Conservation (phyloP, 2,113 vertebrate genomes). For the Datnioides undecimradiatus region DNA sequence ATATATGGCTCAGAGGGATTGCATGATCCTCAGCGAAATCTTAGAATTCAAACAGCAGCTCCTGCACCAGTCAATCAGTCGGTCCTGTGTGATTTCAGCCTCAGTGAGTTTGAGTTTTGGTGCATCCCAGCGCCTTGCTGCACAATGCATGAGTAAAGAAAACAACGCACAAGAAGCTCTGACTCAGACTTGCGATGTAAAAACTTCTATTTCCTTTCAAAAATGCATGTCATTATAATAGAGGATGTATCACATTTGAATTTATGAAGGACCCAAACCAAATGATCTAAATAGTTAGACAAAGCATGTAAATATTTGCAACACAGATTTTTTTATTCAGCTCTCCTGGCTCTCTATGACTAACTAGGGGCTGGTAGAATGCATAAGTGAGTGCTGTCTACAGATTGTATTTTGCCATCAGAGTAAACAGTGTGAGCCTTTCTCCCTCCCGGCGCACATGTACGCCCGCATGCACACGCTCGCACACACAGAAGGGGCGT, state of each 20-base stretch:
- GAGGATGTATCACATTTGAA: constrained; percentile 15
- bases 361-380: constrained; percentile 56
- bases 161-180: constrained; percentile 37
- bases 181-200: constrained; percentile 1
- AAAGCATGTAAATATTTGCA: constrained; percentile 60
- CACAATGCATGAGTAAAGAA: constrained; percentile 48
- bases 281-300: constrained; percentile 49
- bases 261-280: constrained; percentile 13
- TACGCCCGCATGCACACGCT: not conserved
- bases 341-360: constrained; percentile 44
- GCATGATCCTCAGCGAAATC: constrained; percentile 42
- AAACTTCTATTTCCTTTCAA: constrained; percentile 18
- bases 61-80: constrained; percentile 70
- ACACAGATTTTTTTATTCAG: constrained; percentile 23
- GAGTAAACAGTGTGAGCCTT: constrained; percentile 55
- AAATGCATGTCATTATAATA: constrained; percentile 17
- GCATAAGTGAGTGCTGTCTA: constrained; percentile 56
- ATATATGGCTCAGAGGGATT: constrained; percentile 39
- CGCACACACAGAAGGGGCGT: constrained; percentile 49
- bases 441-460: constrained; percentile 40
- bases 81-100: constrained; percentile 78
- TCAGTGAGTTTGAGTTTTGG: constrained; percentile 73
- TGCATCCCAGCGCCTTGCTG: constrained; percentile 65
- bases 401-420: constrained; percentile 64
- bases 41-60: constrained; percentile 67